Percentiles rank a stretch among this genome's conserved stretches.
These are phyloP conservation scores for Salpingus planirostris DNA, from an alignment of 2,888 invertebrate species.

Conservation along the genomic window DNA sequence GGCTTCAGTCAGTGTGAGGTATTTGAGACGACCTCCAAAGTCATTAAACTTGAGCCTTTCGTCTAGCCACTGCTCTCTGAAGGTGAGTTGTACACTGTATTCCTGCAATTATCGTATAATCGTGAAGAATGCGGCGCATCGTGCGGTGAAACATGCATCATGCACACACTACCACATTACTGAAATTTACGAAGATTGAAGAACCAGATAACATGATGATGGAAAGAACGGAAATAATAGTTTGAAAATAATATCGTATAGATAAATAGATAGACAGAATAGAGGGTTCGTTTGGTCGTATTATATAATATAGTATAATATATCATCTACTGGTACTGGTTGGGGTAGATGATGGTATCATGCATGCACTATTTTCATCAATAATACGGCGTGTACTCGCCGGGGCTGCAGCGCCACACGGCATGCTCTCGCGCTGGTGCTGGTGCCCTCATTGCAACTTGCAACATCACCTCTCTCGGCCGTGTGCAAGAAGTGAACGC, in stretches of 20 bases:
- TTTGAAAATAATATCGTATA: too few species aligned
- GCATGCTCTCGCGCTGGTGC: slow-evolving; percentile 41
- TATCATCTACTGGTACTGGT: too few species aligned
- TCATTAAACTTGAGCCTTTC: slow-evolving; percentile 85
- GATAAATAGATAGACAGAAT: too few species aligned
- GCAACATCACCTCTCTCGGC: slow-evolving; percentile 34
- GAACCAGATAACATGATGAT: not conserved
- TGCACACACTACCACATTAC: too few species aligned
- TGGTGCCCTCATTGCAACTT: slow-evolving; percentile 42
- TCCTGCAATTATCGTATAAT: slow-evolving; percentile 63
- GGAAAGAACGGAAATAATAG: too few species aligned
- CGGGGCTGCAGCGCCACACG: slow-evolving; percentile 33
- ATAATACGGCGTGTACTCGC: slow-evolving; percentile 20
- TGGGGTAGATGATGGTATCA: too few species aligned
- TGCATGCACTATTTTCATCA: too few species aligned
- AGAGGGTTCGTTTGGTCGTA: too few species aligned
- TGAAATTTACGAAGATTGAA: too few species aligned
- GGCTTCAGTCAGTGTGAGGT: slow-evolving; percentile 87
- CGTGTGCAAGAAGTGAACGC: slow-evolving; percentile 35
- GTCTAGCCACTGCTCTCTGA: slow-evolving; percentile 95
- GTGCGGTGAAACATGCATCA: slow-evolving; percentile 9
- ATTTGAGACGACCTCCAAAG: slow-evolving; percentile 79
- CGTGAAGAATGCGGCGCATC: slow-evolving; percentile 6
- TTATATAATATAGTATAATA: too few species aligned
- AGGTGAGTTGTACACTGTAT: slow-evolving; percentile 95